A percentile compares a stretch with the other conserved stretches of the same genome.
Evolutionary conservation across 2,888 invertebrate species (phyloP).

Genomic region (Limnephilus rhombicus): DNA sequence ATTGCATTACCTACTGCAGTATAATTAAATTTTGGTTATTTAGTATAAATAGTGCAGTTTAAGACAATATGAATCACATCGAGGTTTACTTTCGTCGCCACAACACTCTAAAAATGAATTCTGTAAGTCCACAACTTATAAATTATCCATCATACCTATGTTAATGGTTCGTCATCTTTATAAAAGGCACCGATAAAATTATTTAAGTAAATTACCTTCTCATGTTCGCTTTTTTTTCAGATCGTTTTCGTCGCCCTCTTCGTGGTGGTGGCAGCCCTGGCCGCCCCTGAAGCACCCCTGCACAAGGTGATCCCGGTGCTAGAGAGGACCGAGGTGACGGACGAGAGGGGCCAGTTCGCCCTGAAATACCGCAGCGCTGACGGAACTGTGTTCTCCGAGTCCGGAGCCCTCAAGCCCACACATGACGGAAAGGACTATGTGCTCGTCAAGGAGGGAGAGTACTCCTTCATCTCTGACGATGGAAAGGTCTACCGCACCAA

Average conservation of each 20-base stretch:
- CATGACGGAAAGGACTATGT: conserved; percentile 62
- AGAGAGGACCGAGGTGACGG: conserved; percentile 61
- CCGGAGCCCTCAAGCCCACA: conserved; percentile 63
- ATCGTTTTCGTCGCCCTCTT: not conserved
- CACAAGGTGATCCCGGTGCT: conserved; percentile 55
- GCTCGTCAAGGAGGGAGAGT: conserved; percentile 62
- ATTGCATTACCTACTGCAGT: not conserved
- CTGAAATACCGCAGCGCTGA: conserved; percentile 62
- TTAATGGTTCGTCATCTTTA: no score
- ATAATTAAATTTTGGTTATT: not conserved
- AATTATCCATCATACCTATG: not conserved
- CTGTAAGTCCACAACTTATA: not conserved
- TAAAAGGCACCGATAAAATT: no score
- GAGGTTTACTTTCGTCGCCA: not conserved
- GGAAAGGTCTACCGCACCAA: conserved; percentile 61
- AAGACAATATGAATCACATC: not conserved
- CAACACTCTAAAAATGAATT: not conserved
- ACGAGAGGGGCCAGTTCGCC: conserved; percentile 62
- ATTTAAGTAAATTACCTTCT: no score
- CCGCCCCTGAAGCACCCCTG: conserved; percentile 34
- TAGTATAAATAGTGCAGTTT: not conserved
- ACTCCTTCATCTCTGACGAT: conserved; percentile 57
- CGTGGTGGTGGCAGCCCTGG: conserved; percentile 21
- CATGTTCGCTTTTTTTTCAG: not conserved
- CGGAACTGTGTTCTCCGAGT: conserved; percentile 61